phyloP scores from a whole-genome alignment of 1,140 invertebrate species.

The Nixonia krombeini region DNA sequence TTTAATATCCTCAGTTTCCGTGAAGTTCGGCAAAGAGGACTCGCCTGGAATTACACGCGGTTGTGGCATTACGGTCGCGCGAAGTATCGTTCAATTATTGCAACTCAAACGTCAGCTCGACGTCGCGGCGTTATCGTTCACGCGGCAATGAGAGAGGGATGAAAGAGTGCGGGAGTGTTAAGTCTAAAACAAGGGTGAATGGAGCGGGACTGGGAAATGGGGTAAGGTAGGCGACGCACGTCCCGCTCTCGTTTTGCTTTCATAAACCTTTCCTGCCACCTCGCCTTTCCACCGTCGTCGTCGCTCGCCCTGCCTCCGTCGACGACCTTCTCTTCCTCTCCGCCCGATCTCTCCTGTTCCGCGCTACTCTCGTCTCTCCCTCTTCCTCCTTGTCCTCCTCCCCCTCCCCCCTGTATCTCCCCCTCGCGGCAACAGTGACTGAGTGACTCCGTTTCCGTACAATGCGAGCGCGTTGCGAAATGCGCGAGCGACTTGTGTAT shows the following conservation, averaged over 20 bases:
- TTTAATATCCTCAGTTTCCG: too few relatives aligned
- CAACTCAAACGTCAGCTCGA: too few relatives aligned
- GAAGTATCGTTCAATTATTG: too few relatives aligned
- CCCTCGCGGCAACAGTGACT: too few relatives aligned
- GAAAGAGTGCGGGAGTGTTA: conserved; percentile 26
- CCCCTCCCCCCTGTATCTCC: too few relatives aligned
- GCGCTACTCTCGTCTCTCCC: conserved; percentile 1
- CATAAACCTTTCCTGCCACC: conserved; percentile 48
- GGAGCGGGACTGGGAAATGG: conserved; percentile 18
- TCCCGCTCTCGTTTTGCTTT: conserved; percentile 57
- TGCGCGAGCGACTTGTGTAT: neutral
- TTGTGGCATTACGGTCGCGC: too few relatives aligned
- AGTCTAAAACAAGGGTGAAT: conserved; percentile 34
- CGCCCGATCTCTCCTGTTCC: conserved; percentile 4
- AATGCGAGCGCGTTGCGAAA: conserved; percentile 4
- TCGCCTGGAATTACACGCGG: too few relatives aligned
- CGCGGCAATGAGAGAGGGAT: conserved; percentile 6
- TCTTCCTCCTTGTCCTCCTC: too few relatives aligned
- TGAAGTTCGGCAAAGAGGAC: too few relatives aligned
- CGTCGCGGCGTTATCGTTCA: neutral
- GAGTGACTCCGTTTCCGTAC: conserved; percentile 19
- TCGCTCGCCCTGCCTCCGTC: conserved; percentile 20
- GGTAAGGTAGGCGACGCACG: conserved; percentile 56
- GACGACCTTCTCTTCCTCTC: conserved; percentile 11
- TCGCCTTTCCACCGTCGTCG: conserved; percentile 10